phyloP scores from a whole-genome alignment of 2,888 invertebrate species.

The Thera obeliscata region DNA sequence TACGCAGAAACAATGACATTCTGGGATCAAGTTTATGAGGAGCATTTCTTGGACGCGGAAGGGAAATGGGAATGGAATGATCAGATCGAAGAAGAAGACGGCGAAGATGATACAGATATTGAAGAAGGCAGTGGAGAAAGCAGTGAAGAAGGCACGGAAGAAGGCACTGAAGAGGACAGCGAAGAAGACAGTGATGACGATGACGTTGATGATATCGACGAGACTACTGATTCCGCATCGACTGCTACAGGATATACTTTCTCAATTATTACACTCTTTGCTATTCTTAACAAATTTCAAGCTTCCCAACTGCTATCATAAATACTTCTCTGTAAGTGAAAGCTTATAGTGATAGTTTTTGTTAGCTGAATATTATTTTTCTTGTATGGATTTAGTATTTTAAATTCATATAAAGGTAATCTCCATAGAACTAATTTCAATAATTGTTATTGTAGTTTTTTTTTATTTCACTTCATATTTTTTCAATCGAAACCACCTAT shows the following conservation, averaged over 20 bases:
- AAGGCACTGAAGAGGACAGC: constrained; percentile 26
- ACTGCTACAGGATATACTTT: constrained; percentile 65
- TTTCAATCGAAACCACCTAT: constrained; percentile 4
- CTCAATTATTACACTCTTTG: constrained; percentile 58
- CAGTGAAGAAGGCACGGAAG: constrained; percentile 24
- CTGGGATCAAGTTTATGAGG: constrained; percentile 66
- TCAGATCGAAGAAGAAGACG: constrained; percentile 47
- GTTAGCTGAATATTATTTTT: neutral
- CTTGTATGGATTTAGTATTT: constrained; percentile 35
- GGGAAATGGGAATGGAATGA: constrained; percentile 57
- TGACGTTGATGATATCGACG: constrained; percentile 37
- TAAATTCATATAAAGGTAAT: constrained; percentile 35
- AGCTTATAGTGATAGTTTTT: constrained; percentile 30
- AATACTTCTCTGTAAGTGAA: constrained; percentile 48
- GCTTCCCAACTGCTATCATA: constrained; percentile 55
- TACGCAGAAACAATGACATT: constrained; percentile 55
- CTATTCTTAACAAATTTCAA: constrained; percentile 61
- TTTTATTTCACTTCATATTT: neutral
- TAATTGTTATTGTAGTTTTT: neutral
- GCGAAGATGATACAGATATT: neutral
- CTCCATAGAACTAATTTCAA: neutral
- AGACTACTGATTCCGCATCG: constrained; percentile 57
- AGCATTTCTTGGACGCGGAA: constrained; percentile 65
- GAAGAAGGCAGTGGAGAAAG: constrained; percentile 33
- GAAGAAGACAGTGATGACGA: constrained; percentile 35